A percentile compares a stretch with the other conserved stretches of the same genome.
These are phyloP conservation scores for Pteromalus puparum DNA, from an alignment of 1,140 invertebrate species.

Conservation along the genomic window DNA sequence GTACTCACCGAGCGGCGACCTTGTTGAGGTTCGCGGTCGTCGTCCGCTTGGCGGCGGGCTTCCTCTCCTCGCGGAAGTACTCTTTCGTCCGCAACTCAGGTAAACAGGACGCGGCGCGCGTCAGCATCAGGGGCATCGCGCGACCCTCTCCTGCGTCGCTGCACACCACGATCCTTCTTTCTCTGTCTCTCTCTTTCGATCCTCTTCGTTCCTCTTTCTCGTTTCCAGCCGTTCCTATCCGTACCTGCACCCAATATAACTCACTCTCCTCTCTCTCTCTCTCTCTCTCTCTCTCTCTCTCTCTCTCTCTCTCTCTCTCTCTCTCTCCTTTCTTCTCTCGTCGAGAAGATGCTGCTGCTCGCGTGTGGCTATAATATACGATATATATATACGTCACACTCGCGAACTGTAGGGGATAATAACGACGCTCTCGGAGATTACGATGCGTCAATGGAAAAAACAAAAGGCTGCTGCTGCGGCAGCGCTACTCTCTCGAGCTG, in stretches of 20 bases:
- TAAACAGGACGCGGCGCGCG: slow-evolving; percentile 68
- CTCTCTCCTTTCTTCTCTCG: neutral
- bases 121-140: slow-evolving; percentile 56
- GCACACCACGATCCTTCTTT: slow-evolving; percentile 3
- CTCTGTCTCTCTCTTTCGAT: neutral
- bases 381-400: slow-evolving; percentile 5
- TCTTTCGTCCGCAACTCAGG: slow-evolving; percentile 53
- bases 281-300: neutral
- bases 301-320: neutral
- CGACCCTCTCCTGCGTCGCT: slow-evolving; percentile 40
- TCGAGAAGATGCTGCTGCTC: neutral
- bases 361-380: neutral
- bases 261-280: neutral
- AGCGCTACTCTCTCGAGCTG: neutral
- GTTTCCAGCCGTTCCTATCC: neutral
- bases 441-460: neutral
- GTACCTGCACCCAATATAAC: neutral
- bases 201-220: neutral
- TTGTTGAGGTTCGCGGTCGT: slow-evolving; percentile 54
- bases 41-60: slow-evolving; percentile 51
- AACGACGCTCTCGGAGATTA: neutral
- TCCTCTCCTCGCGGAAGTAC: slow-evolving; percentile 60
- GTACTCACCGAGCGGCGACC: slow-evolving; percentile 56
- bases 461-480: slow-evolving; percentile 3
- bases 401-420: neutral